Conservation (phyloP, 2,113 vertebrate species). For the Elanoides forficatus region DNA sequence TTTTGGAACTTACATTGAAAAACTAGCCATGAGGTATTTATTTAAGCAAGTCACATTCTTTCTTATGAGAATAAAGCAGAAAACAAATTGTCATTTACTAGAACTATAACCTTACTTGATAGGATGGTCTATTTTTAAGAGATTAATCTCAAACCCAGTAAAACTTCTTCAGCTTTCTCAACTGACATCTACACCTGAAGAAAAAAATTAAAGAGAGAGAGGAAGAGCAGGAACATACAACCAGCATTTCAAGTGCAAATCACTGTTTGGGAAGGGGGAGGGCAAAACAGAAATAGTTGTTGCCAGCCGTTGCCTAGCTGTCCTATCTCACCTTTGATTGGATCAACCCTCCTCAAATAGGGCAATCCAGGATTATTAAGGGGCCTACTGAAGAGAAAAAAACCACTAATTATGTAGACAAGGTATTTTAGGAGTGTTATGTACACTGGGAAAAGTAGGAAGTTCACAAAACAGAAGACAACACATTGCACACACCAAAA, state of each 20-base stretch:
- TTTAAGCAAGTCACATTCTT: not conserved
- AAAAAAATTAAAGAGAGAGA: not conserved
- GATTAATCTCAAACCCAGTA: not conserved
- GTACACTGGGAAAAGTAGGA: not conserved
- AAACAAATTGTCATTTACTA: not conserved
- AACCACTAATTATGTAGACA: not conserved
- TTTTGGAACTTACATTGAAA: not conserved
- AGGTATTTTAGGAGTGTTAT: not conserved
- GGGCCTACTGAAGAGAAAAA: not conserved
- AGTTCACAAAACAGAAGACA: not conserved
- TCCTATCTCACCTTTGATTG: slow-evolving; percentile 15
- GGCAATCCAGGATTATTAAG: slow-evolving; percentile 53
- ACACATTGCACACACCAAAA: not conserved
- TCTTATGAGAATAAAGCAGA: not conserved
- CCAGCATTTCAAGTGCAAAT: not conserved
- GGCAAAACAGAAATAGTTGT: not conserved
- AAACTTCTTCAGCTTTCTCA: not conserved
- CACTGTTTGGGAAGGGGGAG: not conserved
- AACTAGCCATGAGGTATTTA: not conserved
- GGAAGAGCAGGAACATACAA: not conserved
- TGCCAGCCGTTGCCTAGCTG: not conserved
- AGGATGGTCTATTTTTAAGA: not conserved
- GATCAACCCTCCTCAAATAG: slow-evolving; percentile 28
- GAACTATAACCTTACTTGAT: not conserved
- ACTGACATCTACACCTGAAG: not conserved